Evolutionary conservation across 2,113 vertebrate genomes (phyloP).

Genomic region (Gallinago paraguaiae): DNA sequence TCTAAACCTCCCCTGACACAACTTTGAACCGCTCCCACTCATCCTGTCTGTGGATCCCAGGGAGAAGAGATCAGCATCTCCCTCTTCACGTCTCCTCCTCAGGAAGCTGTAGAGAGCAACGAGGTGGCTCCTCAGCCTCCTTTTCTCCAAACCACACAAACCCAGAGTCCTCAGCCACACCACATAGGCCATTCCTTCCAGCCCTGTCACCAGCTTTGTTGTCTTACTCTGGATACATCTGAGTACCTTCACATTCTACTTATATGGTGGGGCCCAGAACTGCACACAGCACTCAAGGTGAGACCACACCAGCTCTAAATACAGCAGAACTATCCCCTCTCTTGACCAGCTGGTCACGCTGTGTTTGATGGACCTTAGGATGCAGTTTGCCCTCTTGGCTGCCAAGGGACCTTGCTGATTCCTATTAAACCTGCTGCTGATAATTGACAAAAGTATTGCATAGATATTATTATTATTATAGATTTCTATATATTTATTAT

Average conservation of each 20-base stretch:
- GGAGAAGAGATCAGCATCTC: neutral
- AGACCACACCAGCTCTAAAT: too few relatives aligned
- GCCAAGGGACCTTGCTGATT: neutral
- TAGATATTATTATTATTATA: too few relatives aligned
- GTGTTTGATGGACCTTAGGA: neutral
- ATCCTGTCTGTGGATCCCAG: neutral
- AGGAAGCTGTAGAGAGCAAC: neutral
- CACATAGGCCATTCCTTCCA: neutral
- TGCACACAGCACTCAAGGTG: too few relatives aligned
- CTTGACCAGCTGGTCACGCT: too few relatives aligned
- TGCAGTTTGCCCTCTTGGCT: neutral
- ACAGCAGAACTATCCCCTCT: neutral
- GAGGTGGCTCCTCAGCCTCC: neutral
- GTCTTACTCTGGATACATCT: neutral
- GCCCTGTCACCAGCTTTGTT: neutral
- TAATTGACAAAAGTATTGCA: too few relatives aligned
- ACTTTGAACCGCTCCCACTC: neutral
- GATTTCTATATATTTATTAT: too few relatives aligned
- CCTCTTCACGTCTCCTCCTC: neutral
- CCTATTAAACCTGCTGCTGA: neutral
- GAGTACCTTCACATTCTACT: neutral
- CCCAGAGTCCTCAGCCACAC: neutral
- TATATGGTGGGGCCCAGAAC: neutral
- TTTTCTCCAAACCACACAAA: neutral
- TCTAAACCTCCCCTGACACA: neutral